Conservation (phyloP, 2,797 vertebrate species). For the Valencia hispanica region DNA sequence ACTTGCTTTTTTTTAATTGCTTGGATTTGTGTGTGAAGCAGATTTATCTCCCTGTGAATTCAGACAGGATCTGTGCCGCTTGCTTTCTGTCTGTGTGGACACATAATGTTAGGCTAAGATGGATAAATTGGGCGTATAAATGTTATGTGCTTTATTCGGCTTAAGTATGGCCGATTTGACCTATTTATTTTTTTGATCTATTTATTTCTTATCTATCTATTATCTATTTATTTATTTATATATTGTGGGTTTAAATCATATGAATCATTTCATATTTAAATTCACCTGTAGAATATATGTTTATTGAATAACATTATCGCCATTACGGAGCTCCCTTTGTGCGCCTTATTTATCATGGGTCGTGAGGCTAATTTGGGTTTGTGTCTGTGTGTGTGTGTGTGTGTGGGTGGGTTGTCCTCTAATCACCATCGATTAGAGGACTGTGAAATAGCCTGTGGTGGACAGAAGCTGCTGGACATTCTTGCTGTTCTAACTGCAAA, state of each 20-base stretch:
- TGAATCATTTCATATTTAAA: too few species aligned
- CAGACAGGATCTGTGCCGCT: conserved; percentile 11
- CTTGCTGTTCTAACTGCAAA: conserved; percentile 35
- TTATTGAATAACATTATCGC: conserved; percentile 21
- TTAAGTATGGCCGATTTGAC: neutral
- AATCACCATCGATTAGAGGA: conserved; percentile 87
- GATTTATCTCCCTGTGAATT: conserved; percentile 21
- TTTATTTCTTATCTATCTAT: neutral
- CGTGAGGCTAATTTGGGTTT: conserved; percentile 79
- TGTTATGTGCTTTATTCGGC: neutral
- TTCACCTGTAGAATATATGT: neutral
- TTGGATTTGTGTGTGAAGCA: conserved; percentile 23
- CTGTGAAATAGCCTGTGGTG: conserved; percentile 68
- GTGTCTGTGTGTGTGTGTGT: conserved; percentile 65
- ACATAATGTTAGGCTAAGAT: conserved; percentile 1
- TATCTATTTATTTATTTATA: neutral
- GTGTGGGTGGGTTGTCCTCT: conserved; percentile 72
- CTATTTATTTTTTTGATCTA: neutral
- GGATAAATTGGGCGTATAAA: conserved; percentile 32
- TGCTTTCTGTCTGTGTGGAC: conserved; percentile 10
- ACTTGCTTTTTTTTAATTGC: conserved; percentile 45
- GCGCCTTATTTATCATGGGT: conserved; percentile 24
- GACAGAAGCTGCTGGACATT: conserved; percentile 48
- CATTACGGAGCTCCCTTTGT: neutral
- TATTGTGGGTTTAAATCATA: too few species aligned